Percentiles rank a stretch among this genome's conserved stretches.
Conservation (phyloP, 2,113 vertebrate genomes). For the Bostrychus sinensis region DNA sequence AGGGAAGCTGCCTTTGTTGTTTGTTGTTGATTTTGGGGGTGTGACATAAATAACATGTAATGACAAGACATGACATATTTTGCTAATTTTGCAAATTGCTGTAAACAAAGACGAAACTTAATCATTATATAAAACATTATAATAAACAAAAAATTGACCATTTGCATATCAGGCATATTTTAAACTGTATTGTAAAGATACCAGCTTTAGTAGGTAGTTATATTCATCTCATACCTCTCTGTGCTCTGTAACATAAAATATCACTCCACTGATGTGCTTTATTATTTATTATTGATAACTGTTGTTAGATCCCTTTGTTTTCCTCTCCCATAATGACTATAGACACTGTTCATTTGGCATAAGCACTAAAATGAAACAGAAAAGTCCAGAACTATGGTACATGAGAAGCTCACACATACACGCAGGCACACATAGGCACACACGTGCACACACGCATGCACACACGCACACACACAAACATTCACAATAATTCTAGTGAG, state of each 20-base stretch:
- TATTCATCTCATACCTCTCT: constrained; percentile 22
- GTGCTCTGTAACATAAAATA: constrained; percentile 45
- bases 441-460: background rate
- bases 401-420: constrained; percentile 19
- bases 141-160: constrained; percentile 19
- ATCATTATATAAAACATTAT: constrained; percentile 44
- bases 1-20: constrained; percentile 61
- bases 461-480: constrained; percentile 5
- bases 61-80: constrained; percentile 15
- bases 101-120: constrained; percentile 29
- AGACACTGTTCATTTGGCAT: constrained; percentile 56
- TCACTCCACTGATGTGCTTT: constrained; percentile 53
- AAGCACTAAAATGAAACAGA: constrained; percentile 34
- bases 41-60: constrained; percentile 6
- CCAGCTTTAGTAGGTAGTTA: constrained; percentile 44
- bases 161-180: constrained; percentile 61
- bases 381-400: constrained; percentile 14
- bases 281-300: constrained; percentile 22
- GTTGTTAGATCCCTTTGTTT: background rate
- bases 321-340: constrained; percentile 34
- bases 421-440: constrained; percentile 2
- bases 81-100: background rate
- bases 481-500: constrained; percentile 20
- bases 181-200: constrained; percentile 13
- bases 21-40: constrained; percentile 17